Base-by-base conservation (phyloP, 2,797 vertebrate genomes). In the Tarsius wallacei region DNA sequence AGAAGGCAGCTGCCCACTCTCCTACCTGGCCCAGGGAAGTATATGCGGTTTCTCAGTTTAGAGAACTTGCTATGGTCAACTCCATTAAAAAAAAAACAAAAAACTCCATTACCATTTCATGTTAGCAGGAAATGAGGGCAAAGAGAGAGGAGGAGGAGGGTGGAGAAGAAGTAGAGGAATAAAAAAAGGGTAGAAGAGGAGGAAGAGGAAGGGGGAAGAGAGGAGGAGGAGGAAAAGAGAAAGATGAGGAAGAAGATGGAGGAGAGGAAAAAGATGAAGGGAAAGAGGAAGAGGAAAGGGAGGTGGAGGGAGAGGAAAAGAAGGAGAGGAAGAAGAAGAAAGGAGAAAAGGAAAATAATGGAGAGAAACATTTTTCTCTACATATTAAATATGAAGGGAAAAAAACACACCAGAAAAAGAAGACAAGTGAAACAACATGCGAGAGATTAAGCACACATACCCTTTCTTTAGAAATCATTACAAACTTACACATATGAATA, bases 401-500 rank as follows among this genome's bases (percentile, higher is more conserved):
- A 78, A 42, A 66, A 84, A 59, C 21, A 36, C 0, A 64, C 21
- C 4, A 49, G 28, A 19, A 33, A 63, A 87, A 66, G n/a, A 9
- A 57, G 17, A 53, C 3, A 64, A 68, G 28, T 10, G 22, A 57
- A n/a, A 19, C 11, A 83, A 85, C 19, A 31, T 28, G 26, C 51
- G 82, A 59, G 76, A 96, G 64, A 82, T 8, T 53, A 63, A 78
- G 36, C 42, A 68, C 33, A 68, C 14, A 8, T 33, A 47, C 3
- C 71, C 42, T 80, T 82, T 74, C 31, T 73, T 84, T 85, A 89
- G 36, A 96, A 95, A 96, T 77, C n/a, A 51, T 51, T 36, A 49
- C 66, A 51, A 81, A 90, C 1, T 2, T 93, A 74, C 83, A 87
- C 12, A 90, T 17, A 4, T 55, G 33, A 36, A 2, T 53, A 89